A percentile compares a stretch with the other conserved stretches of the same genome.
Conservation (phyloP, 2,113 vertebrate species). For the Cariama cristata region DNA sequence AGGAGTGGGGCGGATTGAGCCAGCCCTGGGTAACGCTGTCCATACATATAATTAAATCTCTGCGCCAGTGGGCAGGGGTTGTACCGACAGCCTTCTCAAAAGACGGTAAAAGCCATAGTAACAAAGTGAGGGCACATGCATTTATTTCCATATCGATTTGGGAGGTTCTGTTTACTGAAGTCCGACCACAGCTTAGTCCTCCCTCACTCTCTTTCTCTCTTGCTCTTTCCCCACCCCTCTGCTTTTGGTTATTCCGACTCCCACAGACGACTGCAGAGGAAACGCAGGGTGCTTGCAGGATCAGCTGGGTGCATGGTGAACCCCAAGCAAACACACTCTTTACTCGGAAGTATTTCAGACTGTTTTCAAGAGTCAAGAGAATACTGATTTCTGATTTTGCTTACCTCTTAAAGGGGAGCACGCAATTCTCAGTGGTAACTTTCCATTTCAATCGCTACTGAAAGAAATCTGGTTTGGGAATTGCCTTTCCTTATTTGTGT, state of each 20-base stretch:
- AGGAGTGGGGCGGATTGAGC: background rate
- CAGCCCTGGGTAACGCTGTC: background rate
- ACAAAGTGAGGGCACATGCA: background rate
- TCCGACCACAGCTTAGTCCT: background rate
- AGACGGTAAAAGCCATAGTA: background rate
- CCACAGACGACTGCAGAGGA: background rate
- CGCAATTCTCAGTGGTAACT: background rate
- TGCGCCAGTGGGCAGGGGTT: background rate
- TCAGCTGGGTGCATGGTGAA: background rate
- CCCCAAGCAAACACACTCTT: background rate
- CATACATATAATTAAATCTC: background rate
- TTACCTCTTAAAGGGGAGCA: background rate
- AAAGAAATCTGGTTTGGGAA: slow-evolving; percentile 41
- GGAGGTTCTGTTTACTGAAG: background rate
- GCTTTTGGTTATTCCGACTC: background rate
- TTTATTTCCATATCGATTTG: background rate
- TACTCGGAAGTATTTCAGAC: slow-evolving; percentile 5
- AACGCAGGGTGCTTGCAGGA: background rate
- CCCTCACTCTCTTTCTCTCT: background rate
- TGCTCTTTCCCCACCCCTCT: background rate
- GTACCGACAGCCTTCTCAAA: background rate
- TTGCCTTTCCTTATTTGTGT: slow-evolving; percentile 29
- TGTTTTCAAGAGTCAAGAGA: background rate
- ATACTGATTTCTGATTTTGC: background rate
- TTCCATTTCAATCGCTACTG: slow-evolving; percentile 31